Conservation (phyloP, 1,140 invertebrate species). For the Brachionus plicatilis region DNA sequence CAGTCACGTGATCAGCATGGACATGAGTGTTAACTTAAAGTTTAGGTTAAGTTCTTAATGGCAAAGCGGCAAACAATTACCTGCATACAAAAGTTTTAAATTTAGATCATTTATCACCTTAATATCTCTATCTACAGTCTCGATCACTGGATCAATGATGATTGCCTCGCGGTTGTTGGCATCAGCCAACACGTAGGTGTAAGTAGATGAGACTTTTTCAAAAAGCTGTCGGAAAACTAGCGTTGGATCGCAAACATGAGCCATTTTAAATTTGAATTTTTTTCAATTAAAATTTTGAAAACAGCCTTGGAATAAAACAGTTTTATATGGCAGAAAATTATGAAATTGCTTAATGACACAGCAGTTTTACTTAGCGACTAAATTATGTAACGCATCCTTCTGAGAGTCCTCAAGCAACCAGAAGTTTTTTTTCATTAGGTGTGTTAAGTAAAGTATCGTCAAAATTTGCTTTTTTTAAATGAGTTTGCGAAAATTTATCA, state of each 20-base stretch:
- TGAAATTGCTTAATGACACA: background rate
- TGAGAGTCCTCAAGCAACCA: background rate
- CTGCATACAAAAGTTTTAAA: slow-evolving; percentile 74
- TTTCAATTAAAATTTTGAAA: background rate
- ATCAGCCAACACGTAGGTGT: slow-evolving; percentile 90
- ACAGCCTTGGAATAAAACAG: background rate
- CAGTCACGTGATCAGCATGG: slow-evolving; percentile 96
- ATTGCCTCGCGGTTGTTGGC: slow-evolving; percentile 69
- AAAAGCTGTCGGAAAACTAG: slow-evolving; percentile 57
- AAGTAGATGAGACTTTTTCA: slow-evolving; percentile 82
- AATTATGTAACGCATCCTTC: background rate
- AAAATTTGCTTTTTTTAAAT: background rate
- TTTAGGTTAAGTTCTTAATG: slow-evolving; percentile 41
- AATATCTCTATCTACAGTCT: slow-evolving; percentile 60
- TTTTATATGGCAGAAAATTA: background rate
- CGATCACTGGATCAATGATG: slow-evolving; percentile 91
- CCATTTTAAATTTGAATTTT: background rate
- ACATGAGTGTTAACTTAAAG: slow-evolving; percentile 88
- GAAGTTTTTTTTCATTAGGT: background rate
- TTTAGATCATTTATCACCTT: slow-evolving; percentile 44
- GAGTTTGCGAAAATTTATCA: background rate
- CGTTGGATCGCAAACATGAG: slow-evolving; percentile 21
- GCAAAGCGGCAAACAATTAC: slow-evolving; percentile 59
- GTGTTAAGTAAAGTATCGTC: background rate
- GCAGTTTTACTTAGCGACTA: background rate